Base-by-base conservation (phyloP, 2,888 invertebrate species). In the Lasioglossum malachurum region DNA sequence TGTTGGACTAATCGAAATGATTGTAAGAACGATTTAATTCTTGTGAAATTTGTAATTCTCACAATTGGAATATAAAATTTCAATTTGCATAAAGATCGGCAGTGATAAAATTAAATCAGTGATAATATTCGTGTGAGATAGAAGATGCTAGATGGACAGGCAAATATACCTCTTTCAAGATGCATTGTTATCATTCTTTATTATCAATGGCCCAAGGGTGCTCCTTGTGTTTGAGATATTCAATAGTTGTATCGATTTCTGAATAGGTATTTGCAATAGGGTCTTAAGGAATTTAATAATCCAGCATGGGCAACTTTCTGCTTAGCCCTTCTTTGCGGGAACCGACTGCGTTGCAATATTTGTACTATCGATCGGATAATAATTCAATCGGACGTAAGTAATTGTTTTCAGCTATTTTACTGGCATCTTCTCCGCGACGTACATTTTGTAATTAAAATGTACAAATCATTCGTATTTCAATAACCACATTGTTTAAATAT, bases 211-310 rank as follows among this genome's bases (percentile, higher is more conserved):
- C 83, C 88, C 84, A 80, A 83, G 89, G 87, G 88, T 86, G 80
- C 86, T 84, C 91, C 89, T 90, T 89, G 90, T 91, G 92, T 91
- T 93, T 93, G 92, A 95, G 94, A 95, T 95, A 95, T 95, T 95
- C 94, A 93, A 93, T 91, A 94, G 95, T 95, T 95, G 95, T 94
- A 95, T 95, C 95, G 95, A 95, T 95, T 94, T 91, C 86, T 89
- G 89, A 94, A 91, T 94, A 94, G 94, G 93, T 95, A 95, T 94
- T 94, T 92, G 91, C 93, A 93, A 94, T 93, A 92, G 94, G 94
- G 92, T 94, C 93, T 93, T 92, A 91, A 94, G 95, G 95, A 95
- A 95, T 95, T 95, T 95, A 95, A 95, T 95, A 95, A 95, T 94
- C 94, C 92, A 91, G 83, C 92, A 92, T 94, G 93, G 93, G 93